These are phyloP conservation scores for Thaleichthys pacificus DNA, from an alignment of 2,797 vertebrate species.

Conservation along the genomic window DNA sequence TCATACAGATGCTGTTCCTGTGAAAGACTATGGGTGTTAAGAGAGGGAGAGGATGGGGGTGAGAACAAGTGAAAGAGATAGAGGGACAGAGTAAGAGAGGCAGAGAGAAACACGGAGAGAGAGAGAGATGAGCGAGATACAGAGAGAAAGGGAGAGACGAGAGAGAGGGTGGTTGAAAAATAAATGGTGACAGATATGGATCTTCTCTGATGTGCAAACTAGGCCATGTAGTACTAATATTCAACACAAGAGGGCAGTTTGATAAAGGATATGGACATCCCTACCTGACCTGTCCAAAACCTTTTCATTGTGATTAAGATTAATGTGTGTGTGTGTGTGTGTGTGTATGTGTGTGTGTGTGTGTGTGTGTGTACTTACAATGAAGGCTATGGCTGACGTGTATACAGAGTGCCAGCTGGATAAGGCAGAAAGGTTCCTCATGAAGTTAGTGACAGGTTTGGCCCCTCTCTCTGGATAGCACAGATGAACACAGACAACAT, in stretches of 20 bases:
- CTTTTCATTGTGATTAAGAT: not conserved
- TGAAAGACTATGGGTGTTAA: not conserved
- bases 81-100: too few species aligned
- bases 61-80: too few species aligned
- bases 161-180: not conserved
- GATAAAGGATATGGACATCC: not conserved
- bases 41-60: not conserved
- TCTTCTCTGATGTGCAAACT: not conserved
- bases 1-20: not conserved
- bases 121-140: too few species aligned
- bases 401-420: slow-evolving; percentile 96
- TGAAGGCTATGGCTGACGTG: slow-evolving; percentile 95
- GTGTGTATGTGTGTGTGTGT: not conserved
- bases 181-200: not conserved
- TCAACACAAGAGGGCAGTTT: not conserved
- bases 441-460: slow-evolving; percentile 93
- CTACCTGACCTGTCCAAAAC: not conserved
- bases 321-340: not conserved
- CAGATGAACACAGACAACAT: not conserved
- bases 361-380: slow-evolving; percentile 76
- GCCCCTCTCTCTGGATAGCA: slow-evolving; percentile 85
- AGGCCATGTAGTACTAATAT: not conserved
- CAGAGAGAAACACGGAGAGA: too few species aligned
- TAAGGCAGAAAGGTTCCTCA: slow-evolving; percentile 94
- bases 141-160: not conserved